These are phyloP conservation scores for Aythya baeri DNA, from an alignment of 2,113 vertebrate genomes.

Conservation along the genomic window DNA sequence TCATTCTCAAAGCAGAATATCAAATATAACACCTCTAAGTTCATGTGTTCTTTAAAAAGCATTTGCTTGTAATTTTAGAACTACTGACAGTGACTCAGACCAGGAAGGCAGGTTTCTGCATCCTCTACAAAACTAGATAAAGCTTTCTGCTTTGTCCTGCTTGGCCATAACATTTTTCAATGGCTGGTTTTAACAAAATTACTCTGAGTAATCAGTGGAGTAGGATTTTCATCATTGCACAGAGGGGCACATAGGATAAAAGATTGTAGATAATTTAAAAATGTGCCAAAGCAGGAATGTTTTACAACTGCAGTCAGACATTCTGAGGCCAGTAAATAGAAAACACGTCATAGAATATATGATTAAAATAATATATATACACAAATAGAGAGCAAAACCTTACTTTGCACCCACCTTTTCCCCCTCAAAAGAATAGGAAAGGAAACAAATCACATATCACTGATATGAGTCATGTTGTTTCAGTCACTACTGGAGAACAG, in stretches of 20 bases:
- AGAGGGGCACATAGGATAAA: background rate
- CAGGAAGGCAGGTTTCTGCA: background rate
- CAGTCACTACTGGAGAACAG: conserved; percentile 5
- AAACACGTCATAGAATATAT: background rate
- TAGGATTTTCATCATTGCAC: background rate
- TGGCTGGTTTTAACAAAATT: background rate
- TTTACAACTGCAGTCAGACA: background rate
- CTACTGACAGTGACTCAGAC: background rate
- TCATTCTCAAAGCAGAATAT: background rate
- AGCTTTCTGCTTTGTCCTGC: background rate
- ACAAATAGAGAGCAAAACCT: background rate
- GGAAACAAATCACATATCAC: background rate
- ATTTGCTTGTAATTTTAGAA: background rate
- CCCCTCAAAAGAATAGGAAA: background rate
- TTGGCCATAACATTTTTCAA: background rate
- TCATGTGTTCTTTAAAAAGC: background rate
- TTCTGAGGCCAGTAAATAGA: background rate
- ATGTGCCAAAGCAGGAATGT: background rate
- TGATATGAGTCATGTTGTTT: background rate
- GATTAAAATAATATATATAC: background rate
- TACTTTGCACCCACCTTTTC: background rate
- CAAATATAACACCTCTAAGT: background rate
- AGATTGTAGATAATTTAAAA: background rate
- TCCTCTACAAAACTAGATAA: background rate
- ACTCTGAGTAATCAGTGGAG: background rate